Evolutionary conservation across 2,888 invertebrate species (phyloP).

Genomic region (Agrotis clavis): DNA sequence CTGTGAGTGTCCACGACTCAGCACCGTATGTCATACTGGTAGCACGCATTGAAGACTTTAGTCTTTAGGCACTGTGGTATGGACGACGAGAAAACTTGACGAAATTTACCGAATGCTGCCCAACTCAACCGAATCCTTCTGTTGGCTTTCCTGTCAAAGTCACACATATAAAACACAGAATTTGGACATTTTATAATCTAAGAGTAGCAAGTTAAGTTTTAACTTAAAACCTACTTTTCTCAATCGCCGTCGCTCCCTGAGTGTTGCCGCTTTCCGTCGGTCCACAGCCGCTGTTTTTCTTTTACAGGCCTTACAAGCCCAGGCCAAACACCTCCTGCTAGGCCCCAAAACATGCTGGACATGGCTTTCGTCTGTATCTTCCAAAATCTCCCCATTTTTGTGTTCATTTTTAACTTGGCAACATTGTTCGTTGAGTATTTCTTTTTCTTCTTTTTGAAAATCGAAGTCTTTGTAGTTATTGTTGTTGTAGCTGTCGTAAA

Average conservation of each 20-base stretch:
- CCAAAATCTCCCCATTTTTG: conserved; percentile 69
- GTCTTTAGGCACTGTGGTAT: conserved; percentile 35
- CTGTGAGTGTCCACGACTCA: no score
- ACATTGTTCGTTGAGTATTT: conserved; percentile 72
- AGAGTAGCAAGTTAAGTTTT: conserved; percentile 17
- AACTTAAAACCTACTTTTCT: conserved; percentile 94
- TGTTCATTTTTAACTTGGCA: conserved; percentile 83
- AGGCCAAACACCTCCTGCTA: conserved; percentile 96
- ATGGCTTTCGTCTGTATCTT: conserved; percentile 80
- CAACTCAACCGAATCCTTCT: no score
- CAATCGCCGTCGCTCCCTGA: conserved; percentile 97
- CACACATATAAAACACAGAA: no score
- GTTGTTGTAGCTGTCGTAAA: conserved; percentile 77
- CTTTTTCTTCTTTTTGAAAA: conserved; percentile 75
- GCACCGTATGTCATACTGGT: no score
- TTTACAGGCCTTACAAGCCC: conserved; percentile 99
- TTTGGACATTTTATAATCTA: no score
- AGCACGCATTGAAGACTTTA: no score
- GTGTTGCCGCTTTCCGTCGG: conserved; percentile 98
- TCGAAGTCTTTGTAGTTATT: conserved; percentile 74
- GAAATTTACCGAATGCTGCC: no score
- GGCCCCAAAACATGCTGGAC: conserved; percentile 89
- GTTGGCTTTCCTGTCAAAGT: no score
- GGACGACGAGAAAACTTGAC: no score
- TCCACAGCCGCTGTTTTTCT: conserved; percentile 99